Percentiles rank a stretch among this genome's conserved stretches.
phyloP scores from a whole-genome alignment of 1,140 invertebrate species.

The Drosophila suzukii region DNA sequence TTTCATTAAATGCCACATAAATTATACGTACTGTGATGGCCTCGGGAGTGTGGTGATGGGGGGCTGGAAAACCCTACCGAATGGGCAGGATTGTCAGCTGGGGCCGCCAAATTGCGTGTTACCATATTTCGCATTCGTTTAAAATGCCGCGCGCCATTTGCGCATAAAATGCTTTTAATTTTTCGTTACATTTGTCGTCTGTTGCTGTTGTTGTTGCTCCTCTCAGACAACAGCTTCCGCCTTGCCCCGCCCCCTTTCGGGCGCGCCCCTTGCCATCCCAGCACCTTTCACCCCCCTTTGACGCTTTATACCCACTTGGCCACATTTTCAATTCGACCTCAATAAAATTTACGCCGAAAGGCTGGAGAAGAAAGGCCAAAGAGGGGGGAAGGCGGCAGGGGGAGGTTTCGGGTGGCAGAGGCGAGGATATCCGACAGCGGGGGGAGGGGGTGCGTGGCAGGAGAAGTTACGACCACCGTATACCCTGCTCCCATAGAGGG shows the following conservation, averaged over 20 bases:
- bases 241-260: background rate
- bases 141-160: constrained; percentile 77
- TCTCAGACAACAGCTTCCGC: constrained; percentile 18
- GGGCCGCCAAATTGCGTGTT: constrained; percentile 72
- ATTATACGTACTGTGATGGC: constrained; percentile 66
- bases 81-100: constrained; percentile 21
- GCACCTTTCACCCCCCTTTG: background rate
- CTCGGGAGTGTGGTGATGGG: background rate
- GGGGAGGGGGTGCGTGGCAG: background rate
- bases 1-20: constrained; percentile 83
- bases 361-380: constrained; percentile 6
- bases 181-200: constrained; percentile 70
- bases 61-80: background rate
- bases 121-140: constrained; percentile 80
- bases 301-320: constrained; percentile 45
- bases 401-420: constrained; percentile 12
- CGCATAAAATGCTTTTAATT: constrained; percentile 81
- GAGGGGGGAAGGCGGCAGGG: background rate
- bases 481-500: constrained; percentile 1
- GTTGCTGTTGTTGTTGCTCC: constrained; percentile 10
- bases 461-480: background rate
- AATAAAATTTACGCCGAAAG: constrained; percentile 72
- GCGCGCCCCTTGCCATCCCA: background rate
- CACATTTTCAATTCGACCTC: constrained; percentile 82
- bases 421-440: constrained; percentile 17